Base-by-base conservation (phyloP, 2,888 invertebrate species). In the Drepana falcataria region DNA sequence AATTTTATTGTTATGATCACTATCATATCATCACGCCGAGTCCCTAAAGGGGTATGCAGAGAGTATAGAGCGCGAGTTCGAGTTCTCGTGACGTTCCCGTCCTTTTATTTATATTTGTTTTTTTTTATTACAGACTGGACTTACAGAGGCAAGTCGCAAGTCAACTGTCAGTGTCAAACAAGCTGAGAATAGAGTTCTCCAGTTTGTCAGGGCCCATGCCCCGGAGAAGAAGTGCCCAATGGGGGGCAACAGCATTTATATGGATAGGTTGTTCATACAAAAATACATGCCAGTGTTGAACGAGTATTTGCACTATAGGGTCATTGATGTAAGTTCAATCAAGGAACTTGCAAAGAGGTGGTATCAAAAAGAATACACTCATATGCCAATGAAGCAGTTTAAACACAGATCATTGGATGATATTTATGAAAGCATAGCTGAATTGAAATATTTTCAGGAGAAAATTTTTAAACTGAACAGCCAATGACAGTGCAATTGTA, bases 241-340 rank as follows among this genome's bases (percentile, higher is more conserved):
- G 51, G 98, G 95, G 6, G 99, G 99, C 0, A 99, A 97, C 87
- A 94, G 96, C 53, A 93, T 98, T 2, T 96, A 96, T 69, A 94
- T 95, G 93, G 99, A 99, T 79, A 92, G 96, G 60, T 64, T 95
- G 53, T 99, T 99, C 83, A 75, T 99, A 35, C 75, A 82, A 7
- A 95, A 95, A 83, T 94, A 95, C 75, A 97, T 98, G 96, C 98
- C 97, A 0, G 88, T 66, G 48, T 84, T 99, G 4, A 79, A 95
- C 73, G 77, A 93, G 1, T 96, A 97, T 78, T 86, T 99, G 63
- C 98, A 99, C 79, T 98, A 99, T 82, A 93, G 99, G 68, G 95
- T 97, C 49, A 94, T 99, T 60, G 99, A 99, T 91, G 98, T 98
- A 2, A 96, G 96, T 44, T 93, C 96, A 0, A 85, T 99, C 33